Percentiles rank a stretch among this genome's conserved stretches.
phyloP scores from a whole-genome alignment of 2,888 invertebrate genomes.

The Tuta absoluta region DNA sequence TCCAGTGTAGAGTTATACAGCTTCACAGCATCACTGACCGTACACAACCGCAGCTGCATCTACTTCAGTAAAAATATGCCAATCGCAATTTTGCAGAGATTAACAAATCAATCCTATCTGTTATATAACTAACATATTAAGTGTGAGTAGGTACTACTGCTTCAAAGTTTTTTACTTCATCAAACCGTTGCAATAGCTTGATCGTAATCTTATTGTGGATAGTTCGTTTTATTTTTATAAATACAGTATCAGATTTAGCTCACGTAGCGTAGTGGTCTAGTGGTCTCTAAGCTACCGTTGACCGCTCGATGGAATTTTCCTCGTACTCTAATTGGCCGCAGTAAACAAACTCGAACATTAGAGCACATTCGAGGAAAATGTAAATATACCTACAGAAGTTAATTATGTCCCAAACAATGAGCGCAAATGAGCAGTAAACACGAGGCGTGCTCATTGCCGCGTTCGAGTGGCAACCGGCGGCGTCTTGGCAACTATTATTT shows the following conservation, averaged over 20 bases:
- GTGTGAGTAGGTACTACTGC: too few species aligned
- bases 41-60: too few species aligned
- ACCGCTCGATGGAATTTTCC: conserved; percentile 43
- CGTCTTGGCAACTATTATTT: too few species aligned
- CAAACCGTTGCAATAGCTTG: neutral
- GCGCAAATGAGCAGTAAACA: conserved; percentile 20
- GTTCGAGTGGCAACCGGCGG: neutral
- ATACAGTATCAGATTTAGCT: too few species aligned
- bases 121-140: too few species aligned
- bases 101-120: too few species aligned
- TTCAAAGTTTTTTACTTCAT: too few species aligned
- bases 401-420: conserved; percentile 37
- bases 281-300: neutral
- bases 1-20: too few species aligned
- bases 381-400: conserved; percentile 40
- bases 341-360: conserved; percentile 43
- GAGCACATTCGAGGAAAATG: conserved; percentile 46
- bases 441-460: neutral
- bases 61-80: too few species aligned
- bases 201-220: neutral
- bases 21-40: too few species aligned
- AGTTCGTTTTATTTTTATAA: neutral
- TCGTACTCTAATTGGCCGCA: conserved; percentile 47
- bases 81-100: too few species aligned
- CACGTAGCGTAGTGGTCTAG: neutral